A percentile compares a stretch with the other conserved stretches of the same genome.
These are phyloP conservation scores for Trissonchulus latispiculum DNA, from an alignment of 2,888 invertebrate species.

Conservation along the genomic window DNA sequence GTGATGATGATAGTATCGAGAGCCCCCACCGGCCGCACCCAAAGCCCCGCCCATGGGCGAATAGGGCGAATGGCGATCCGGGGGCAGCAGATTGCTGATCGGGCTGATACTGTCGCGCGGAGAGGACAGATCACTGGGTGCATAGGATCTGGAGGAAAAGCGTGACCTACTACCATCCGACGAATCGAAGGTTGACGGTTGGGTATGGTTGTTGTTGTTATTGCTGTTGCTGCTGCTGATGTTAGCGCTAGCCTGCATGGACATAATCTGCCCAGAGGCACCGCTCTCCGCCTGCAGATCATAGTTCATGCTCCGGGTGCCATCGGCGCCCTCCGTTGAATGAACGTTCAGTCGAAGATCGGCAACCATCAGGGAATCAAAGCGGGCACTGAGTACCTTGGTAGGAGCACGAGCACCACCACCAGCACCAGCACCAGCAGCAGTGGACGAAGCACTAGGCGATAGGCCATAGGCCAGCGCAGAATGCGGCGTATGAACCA, in stretches of 20 bases:
- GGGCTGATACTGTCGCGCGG: neutral
- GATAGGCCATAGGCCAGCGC: neutral
- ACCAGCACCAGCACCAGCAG: neutral
- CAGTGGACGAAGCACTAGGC: neutral
- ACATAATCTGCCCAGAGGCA: neutral
- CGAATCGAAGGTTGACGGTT: neutral
- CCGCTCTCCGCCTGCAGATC: neutral
- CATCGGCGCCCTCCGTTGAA: neutral
- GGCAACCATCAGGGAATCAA: neutral
- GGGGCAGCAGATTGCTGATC: neutral
- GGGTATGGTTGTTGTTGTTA: neutral
- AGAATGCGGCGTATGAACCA: neutral
- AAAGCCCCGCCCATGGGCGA: too few relatives aligned
- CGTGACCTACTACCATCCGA: neutral
- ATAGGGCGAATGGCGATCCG: neutral
- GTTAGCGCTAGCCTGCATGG: neutral
- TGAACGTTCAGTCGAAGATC: neutral
- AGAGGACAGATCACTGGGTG: neutral
- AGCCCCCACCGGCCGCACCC: neutral
- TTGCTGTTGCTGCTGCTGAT: neutral
- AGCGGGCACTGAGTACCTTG: conserved; percentile 14
- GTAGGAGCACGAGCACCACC: neutral
- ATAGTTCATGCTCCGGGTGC: neutral
- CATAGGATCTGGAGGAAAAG: neutral
- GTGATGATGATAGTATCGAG: too few relatives aligned